Percentiles rank a stretch among this genome's conserved stretches.
Evolutionary conservation across 2,797 vertebrate species (phyloP).

Genomic region (Channallabes apus): DNA sequence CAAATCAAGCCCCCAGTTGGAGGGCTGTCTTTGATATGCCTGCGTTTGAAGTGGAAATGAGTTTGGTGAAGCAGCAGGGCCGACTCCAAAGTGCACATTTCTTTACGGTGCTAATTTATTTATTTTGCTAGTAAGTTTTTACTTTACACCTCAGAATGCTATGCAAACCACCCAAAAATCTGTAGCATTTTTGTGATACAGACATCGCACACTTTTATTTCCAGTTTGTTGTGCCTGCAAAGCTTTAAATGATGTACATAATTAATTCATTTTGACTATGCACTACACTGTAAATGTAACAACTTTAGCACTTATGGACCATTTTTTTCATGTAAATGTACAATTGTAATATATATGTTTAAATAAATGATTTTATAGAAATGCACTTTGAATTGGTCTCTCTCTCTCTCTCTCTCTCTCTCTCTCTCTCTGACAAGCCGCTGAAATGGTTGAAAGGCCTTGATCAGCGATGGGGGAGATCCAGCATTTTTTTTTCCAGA

Average conservation of each 20-base stretch:
- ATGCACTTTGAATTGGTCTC: background rate
- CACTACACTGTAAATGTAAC: conserved; percentile 43
- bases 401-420: conserved; percentile 2
- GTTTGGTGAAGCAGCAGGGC: conserved; percentile 62
- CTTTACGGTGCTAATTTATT: conserved; percentile 72
- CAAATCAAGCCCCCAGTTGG: conserved; percentile 67
- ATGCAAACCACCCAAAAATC: conserved; percentile 42
- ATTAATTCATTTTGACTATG: conserved; percentile 47
- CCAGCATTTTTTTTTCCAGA: conserved; percentile 3
- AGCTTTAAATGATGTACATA: conserved; percentile 29
- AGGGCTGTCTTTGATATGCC: conserved; percentile 66
- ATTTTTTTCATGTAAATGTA: conserved; percentile 58
- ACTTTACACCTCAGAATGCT: conserved; percentile 55
- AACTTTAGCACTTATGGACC: conserved; percentile 14
- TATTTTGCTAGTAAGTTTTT: conserved; percentile 70
- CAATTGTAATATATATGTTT: conserved; percentile 50
- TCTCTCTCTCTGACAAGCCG: background rate
- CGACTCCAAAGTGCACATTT: conserved; percentile 63
- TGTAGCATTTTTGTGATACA: conserved; percentile 47
- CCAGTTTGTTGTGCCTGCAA: conserved; percentile 5
- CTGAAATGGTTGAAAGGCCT: conserved; percentile 17
- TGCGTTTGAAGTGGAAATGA: conserved; percentile 76
- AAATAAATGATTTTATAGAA: conserved; percentile 59
- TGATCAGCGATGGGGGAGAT: conserved; percentile 10
- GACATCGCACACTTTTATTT: background rate